phyloP scores from a whole-genome alignment of 2,888 invertebrate genomes.

The Ennomos erosarius region DNA sequence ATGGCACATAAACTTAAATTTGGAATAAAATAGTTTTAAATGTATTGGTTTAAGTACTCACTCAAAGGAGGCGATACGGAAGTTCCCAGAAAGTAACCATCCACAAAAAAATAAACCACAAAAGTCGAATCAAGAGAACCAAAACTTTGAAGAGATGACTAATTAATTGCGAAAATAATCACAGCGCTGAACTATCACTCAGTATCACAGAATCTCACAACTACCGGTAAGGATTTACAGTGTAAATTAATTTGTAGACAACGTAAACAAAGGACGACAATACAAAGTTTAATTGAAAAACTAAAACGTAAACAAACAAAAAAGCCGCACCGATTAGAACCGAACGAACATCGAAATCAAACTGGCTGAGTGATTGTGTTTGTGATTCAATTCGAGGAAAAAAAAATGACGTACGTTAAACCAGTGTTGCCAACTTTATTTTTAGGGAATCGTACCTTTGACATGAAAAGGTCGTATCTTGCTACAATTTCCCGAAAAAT shows the following conservation, averaged over 20 bases:
- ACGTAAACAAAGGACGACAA: slow-evolving; percentile 44
- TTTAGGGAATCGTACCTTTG: no score
- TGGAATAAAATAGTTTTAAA: not conserved
- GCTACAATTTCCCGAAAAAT: no score
- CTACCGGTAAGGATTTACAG: slow-evolving; percentile 37
- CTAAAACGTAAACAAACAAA: slow-evolving; percentile 60
- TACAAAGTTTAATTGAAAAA: slow-evolving; percentile 46
- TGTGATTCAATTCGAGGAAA: not conserved
- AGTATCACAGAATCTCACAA: slow-evolving; percentile 63
- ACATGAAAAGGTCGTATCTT: no score
- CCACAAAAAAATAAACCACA: slow-evolving; percentile 34
- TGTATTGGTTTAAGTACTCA: slow-evolving; percentile 25
- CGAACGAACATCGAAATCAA: slow-evolving; percentile 49
- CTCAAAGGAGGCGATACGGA: slow-evolving; percentile 27
- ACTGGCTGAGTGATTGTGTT: slow-evolving; percentile 26
- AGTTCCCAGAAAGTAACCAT: slow-evolving; percentile 32
- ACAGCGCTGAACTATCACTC: slow-evolving; percentile 36
- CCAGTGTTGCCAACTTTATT: no score
- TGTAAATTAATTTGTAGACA: slow-evolving; percentile 36
- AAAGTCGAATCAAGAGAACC: slow-evolving; percentile 36
- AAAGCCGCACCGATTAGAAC: slow-evolving; percentile 41
- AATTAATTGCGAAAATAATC: slow-evolving; percentile 41
- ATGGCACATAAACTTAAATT: not conserved
- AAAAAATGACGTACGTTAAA: not conserved
- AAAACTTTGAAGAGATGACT: slow-evolving; percentile 49